These are phyloP conservation scores for Megalops cyprinoides DNA, from an alignment of 2,797 vertebrate genomes.

Conservation along the genomic window DNA sequence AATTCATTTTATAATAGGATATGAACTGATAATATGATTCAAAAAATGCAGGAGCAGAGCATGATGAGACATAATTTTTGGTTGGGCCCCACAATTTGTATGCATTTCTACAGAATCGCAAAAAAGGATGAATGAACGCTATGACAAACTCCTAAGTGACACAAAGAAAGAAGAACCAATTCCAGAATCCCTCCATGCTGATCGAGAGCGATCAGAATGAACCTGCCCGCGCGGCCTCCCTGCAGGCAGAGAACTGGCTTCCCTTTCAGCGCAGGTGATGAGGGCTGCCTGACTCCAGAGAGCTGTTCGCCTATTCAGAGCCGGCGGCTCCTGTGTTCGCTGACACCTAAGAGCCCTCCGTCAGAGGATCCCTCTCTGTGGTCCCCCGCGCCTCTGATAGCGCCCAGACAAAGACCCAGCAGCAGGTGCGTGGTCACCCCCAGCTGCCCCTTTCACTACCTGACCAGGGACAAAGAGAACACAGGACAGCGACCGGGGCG, in stretches of 20 bases:
- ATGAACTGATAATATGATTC: no score
- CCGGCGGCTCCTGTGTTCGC: background rate
- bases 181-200: background rate
- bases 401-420: background rate
- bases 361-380: background rate
- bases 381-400: background rate
- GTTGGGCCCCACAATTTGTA: no score
- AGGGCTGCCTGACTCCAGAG: background rate
- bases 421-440: background rate
- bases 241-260: background rate
- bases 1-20: no score
- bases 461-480: conserved; percentile 4
- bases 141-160: background rate
- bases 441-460: background rate
- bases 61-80: no score
- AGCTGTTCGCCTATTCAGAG: background rate
- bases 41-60: no score
- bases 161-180: background rate
- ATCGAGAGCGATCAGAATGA: background rate
- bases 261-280: background rate
- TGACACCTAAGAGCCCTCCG: background rate
- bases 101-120: no score
- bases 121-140: background rate
- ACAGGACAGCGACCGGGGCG: background rate
- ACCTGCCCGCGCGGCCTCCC: background rate